Conservation (phyloP, 2,113 vertebrate species). For the Calyptomena viridis region DNA sequence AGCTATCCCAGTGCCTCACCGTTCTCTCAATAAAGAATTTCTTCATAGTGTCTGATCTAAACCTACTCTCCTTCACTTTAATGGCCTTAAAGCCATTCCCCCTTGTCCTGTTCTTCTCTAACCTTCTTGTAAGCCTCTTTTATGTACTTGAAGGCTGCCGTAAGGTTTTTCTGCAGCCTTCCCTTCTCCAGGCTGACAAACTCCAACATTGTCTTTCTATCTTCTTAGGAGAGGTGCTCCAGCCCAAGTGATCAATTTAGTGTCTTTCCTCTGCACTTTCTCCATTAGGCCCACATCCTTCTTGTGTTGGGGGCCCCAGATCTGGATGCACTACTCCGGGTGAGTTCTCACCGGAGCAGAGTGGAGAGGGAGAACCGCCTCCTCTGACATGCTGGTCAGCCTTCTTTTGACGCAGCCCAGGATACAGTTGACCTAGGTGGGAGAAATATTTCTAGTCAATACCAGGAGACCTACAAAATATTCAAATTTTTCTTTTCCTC, state of each 20-base stretch:
- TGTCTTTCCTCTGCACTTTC: background rate
- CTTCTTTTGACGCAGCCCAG: background rate
- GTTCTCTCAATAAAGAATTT: background rate
- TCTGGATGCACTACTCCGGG: background rate
- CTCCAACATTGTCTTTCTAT: background rate
- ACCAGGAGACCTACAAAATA: background rate
- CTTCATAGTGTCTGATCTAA: background rate
- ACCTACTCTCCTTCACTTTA: background rate
- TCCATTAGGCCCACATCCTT: background rate
- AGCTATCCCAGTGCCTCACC: background rate
- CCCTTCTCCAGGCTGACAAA: background rate
- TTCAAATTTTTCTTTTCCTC: background rate
- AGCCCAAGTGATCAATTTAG: background rate
- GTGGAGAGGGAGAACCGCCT: background rate
- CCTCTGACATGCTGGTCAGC: background rate
- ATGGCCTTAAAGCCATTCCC: background rate
- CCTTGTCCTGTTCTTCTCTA: background rate
- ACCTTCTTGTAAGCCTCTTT: background rate
- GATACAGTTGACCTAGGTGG: background rate
- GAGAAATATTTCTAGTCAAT: background rate
- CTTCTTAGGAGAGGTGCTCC: background rate
- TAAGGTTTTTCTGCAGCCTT: background rate
- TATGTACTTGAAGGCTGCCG: background rate
- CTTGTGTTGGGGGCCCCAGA: background rate
- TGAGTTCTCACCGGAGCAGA: background rate